These are phyloP conservation scores for Notodonta dromedarius DNA, from an alignment of 2,888 invertebrate species.

Conservation along the genomic window DNA sequence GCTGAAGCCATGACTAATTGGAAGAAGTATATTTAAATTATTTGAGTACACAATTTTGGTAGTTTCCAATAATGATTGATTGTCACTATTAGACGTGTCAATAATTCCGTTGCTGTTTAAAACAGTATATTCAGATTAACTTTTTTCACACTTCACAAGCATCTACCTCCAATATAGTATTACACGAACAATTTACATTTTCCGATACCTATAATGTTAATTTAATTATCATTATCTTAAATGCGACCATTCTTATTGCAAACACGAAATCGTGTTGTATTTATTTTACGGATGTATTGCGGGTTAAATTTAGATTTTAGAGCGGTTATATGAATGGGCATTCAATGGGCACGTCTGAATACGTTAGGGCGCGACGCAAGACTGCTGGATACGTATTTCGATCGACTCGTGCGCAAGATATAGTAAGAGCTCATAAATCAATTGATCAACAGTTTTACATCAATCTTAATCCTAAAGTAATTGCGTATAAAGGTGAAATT, in stretches of 20 bases:
- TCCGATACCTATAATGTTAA: neutral
- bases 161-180: neutral
- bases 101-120: neutral
- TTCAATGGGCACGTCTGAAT: slow-evolving; percentile 29
- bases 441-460: neutral
- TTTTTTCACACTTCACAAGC: neutral
- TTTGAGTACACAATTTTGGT: neutral
- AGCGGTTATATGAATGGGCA: neutral
- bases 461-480: neutral
- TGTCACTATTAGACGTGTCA: too few relatives aligned
- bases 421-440: neutral
- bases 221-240: neutral
- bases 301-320: neutral
- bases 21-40: neutral
- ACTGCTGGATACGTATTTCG: slow-evolving; percentile 33
- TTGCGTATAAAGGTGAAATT: too few relatives aligned
- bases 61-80: too few relatives aligned
- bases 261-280: neutral
- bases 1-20: slow-evolving; percentile 25
- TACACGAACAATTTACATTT: neutral
- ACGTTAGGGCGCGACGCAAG: slow-evolving; percentile 30
- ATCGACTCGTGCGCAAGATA: slow-evolving; percentile 33
- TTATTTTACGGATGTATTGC: neutral
- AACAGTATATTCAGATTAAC: neutral
- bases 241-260: neutral